Evolutionary conservation across 2,797 vertebrate genomes (phyloP).

Genomic region (Ibycter americanus): DNA sequence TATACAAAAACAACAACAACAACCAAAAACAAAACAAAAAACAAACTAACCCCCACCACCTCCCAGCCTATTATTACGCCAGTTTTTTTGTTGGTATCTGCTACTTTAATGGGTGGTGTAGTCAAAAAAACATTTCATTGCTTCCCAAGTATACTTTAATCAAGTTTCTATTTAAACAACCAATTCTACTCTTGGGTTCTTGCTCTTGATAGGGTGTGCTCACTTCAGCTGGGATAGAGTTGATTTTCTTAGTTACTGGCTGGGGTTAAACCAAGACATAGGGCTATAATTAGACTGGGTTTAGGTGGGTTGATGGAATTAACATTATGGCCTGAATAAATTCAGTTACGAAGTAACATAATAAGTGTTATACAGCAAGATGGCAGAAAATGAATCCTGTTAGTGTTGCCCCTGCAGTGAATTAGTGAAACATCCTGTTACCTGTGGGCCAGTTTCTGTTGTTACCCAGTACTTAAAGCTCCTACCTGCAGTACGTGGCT

Average conservation of each 20-base stretch:
- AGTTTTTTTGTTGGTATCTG: background rate
- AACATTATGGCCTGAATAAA: background rate
- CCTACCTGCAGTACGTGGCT: background rate
- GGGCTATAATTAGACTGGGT: background rate
- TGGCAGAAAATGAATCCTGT: background rate
- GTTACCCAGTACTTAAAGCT: background rate
- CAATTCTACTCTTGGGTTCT: background rate
- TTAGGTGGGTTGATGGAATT: background rate
- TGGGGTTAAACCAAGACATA: background rate
- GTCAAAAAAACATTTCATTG: background rate
- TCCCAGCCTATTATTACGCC: rapidly evolving
- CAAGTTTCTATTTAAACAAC: background rate
- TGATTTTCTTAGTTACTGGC: too few relatives aligned
- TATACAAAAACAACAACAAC: background rate
- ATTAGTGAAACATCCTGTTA: background rate
- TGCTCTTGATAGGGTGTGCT: too few relatives aligned
- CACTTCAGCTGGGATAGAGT: too few relatives aligned
- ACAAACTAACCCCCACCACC: too few relatives aligned
- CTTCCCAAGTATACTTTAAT: background rate
- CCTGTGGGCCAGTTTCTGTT: background rate
- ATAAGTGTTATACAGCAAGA: background rate
- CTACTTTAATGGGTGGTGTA: background rate
- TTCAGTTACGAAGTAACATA: background rate
- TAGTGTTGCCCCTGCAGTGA: background rate
- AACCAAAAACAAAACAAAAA: too few relatives aligned